Conservation (phyloP, 2,113 vertebrate species). For the Zingel zingel region DNA sequence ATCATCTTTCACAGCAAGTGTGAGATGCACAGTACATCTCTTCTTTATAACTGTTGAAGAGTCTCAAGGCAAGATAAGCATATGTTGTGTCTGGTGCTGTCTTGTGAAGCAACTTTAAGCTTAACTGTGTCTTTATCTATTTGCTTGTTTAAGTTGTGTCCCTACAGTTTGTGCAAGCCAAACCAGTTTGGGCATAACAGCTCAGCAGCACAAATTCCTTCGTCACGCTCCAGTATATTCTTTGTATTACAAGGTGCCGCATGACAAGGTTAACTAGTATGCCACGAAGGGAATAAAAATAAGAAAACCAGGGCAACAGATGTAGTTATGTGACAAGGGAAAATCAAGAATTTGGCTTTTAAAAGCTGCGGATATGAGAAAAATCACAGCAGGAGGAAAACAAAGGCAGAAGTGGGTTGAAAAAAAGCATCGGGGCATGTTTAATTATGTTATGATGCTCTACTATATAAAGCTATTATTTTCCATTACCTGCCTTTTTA, state of each 20-base stretch:
- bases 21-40: not conserved
- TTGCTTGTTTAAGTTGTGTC: slow-evolving; percentile 7
- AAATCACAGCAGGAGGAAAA: slow-evolving; percentile 10
- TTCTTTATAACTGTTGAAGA: not conserved
- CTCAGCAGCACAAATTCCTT: slow-evolving; percentile 13
- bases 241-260: not conserved
- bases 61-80: slow-evolving; percentile 1
- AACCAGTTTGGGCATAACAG: not conserved
- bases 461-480: too few relatives aligned
- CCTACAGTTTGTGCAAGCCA: slow-evolving; percentile 1
- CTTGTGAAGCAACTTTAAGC: not conserved
- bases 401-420: not conserved
- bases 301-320: not conserved
- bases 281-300: not conserved
- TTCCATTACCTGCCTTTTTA: too few relatives aligned
- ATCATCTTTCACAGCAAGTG: slow-evolving; percentile 11
- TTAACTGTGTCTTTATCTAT: not conserved
- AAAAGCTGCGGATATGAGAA: slow-evolving; percentile 19
- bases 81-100: not conserved
- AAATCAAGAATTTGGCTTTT: slow-evolving; percentile 27
- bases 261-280: slow-evolving; percentile 7
- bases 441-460: not conserved
- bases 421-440: not conserved
- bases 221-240: slow-evolving; percentile 15
- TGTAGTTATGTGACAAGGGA: not conserved